These are phyloP conservation scores for Erythrocercus mccallii DNA, from an alignment of 2,113 vertebrate genomes.

Conservation along the genomic window DNA sequence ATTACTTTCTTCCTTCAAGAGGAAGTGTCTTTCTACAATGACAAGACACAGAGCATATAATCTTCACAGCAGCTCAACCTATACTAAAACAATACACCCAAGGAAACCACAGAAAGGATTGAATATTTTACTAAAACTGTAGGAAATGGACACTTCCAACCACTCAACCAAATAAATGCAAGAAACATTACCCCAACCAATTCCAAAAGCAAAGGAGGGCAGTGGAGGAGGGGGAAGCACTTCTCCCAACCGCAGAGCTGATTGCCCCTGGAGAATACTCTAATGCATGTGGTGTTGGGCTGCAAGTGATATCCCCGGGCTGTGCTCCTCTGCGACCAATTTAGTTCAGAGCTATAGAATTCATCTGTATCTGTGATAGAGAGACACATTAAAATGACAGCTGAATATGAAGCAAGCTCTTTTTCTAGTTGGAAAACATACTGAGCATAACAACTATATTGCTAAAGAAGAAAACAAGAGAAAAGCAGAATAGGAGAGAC, in stretches of 20 bases:
- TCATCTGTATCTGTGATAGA: background rate
- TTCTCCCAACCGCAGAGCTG: background rate
- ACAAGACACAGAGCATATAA: background rate
- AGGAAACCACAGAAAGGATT: background rate
- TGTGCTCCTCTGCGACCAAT: background rate
- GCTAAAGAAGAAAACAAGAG: background rate
- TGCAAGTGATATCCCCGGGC: background rate
- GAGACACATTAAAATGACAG: background rate
- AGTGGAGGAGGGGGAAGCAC: background rate
- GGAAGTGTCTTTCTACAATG: background rate
- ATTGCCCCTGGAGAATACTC: background rate
- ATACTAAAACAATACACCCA: background rate
- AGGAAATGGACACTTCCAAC: background rate
- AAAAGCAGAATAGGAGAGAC: background rate
- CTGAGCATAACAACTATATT: background rate
- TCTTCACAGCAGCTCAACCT: background rate
- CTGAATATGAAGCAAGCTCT: background rate
- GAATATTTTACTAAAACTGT: background rate
- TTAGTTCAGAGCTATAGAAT: background rate
- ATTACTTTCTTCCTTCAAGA: background rate
- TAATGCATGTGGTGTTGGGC: background rate
- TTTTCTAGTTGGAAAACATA: background rate
- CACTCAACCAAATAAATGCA: background rate
- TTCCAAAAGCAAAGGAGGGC: background rate
- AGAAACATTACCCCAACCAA: background rate